phyloP scores from a whole-genome alignment of 2,888 invertebrate genomes.

The Cryptus viduatorius region DNA sequence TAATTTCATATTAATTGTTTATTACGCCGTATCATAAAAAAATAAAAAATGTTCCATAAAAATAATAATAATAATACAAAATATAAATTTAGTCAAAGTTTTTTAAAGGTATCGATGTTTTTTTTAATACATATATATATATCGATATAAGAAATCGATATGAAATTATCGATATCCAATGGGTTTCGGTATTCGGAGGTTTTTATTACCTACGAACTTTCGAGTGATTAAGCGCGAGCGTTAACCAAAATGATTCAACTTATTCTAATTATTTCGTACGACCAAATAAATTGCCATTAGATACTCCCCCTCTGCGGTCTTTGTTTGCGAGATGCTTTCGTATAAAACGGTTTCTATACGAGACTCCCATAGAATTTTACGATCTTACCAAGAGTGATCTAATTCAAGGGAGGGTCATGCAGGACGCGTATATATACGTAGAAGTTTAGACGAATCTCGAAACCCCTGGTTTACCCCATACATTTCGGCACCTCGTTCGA shows the following conservation, averaged over 20 bases:
- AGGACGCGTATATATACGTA: conserved; percentile 12
- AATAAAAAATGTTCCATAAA: too few relatives aligned
- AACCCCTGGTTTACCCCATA: conserved; percentile 46
- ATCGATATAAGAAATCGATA: background rate
- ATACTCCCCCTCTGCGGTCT: conserved; percentile 31
- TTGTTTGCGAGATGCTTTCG: conserved; percentile 40
- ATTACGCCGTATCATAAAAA: too few relatives aligned
- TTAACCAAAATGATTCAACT: background rate
- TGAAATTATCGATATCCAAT: background rate
- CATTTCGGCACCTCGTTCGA: conserved; percentile 61
- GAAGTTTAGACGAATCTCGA: conserved; percentile 57
- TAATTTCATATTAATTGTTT: too few relatives aligned
- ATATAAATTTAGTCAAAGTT: too few relatives aligned
- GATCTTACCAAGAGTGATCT: conserved; percentile 64
- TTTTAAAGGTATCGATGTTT: background rate
- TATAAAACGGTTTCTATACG: conserved; percentile 37
- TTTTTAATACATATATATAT: background rate
- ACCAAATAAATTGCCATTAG: conserved; percentile 26
- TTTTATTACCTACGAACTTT: background rate
- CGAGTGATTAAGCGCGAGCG: background rate
- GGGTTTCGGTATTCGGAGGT: background rate
- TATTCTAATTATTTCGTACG: conserved; percentile 28
- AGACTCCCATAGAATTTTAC: conserved; percentile 65
- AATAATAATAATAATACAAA: too few relatives aligned
- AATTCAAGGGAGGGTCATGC: conserved; percentile 55